Percentiles rank a stretch among this genome's conserved stretches.
Conservation (phyloP, 2,797 vertebrate species). For the Chelonia mydas region DNA sequence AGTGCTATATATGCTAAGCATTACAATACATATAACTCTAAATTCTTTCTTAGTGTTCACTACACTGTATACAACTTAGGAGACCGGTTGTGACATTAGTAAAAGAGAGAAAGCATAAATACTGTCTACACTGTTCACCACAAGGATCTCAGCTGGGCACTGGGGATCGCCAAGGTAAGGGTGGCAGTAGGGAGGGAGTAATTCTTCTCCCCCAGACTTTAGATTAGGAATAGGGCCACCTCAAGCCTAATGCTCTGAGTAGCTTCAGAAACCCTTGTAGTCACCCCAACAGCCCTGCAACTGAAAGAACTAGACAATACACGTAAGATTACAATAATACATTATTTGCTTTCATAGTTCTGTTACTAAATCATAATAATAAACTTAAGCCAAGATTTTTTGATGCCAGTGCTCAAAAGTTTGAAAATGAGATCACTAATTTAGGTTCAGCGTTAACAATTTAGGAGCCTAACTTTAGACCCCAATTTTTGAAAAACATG, state of each 20-base stretch:
- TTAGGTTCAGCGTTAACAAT: conserved; percentile 15
- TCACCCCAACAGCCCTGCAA: not conserved
- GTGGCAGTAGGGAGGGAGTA: not conserved
- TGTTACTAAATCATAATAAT: not conserved
- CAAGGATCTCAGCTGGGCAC: not conserved
- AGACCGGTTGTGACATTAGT: not conserved
- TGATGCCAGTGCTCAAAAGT: conserved; percentile 7
- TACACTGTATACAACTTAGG: not conserved
- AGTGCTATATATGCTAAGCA: not conserved
- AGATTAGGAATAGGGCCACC: not conserved
- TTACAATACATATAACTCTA: not conserved
- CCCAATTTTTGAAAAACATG: not conserved
- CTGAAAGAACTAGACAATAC: not conserved
- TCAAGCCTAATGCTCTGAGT: not conserved
- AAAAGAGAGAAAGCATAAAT: not conserved
- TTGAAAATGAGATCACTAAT: conserved; percentile 7
- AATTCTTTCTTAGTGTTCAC: not conserved
- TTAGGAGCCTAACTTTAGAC: not conserved
- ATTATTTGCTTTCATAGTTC: not conserved
- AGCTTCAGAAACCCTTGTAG: not conserved
- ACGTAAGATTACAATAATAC: not conserved
- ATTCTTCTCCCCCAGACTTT: not conserved
- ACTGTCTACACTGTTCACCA: not conserved
- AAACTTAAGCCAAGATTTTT: not conserved
- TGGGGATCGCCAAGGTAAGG: not conserved